Conservation (phyloP, 2,113 vertebrate genomes). For the Hemicordylus capensis region DNA sequence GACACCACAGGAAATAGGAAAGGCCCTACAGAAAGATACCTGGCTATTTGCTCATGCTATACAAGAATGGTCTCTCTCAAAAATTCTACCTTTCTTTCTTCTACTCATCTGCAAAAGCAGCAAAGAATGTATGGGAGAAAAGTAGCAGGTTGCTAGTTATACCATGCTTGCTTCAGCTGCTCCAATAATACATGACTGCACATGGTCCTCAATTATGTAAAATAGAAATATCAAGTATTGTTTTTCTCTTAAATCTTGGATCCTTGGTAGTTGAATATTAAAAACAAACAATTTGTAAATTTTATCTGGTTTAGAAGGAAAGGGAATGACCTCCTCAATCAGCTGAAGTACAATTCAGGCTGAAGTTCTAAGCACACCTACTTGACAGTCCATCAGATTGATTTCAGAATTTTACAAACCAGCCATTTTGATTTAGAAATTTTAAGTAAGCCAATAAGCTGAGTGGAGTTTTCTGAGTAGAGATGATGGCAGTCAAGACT, state of each 20-base stretch:
- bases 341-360: background rate
- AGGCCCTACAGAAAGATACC: background rate
- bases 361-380: too few species aligned
- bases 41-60: background rate
- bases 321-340: background rate
- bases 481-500: too few species aligned
- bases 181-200: background rate
- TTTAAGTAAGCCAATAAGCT: too few species aligned
- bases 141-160: background rate
- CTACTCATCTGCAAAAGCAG: background rate
- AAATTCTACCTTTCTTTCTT: background rate
- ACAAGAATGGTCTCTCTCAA: background rate
- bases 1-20: background rate
- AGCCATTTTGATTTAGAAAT: too few species aligned
- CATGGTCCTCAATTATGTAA: background rate
- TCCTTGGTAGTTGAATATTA: too few species aligned
- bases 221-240: background rate
- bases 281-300: too few species aligned
- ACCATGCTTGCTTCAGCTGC: background rate
- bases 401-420: too few species aligned
- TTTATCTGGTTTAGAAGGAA: background rate
- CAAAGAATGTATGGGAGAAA: background rate
- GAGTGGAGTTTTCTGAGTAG: too few species aligned
- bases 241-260: background rate
- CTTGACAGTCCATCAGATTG: too few species aligned